Base-by-base conservation (phyloP, 2,797 vertebrate species). In the Cichlasoma orientale region DNA sequence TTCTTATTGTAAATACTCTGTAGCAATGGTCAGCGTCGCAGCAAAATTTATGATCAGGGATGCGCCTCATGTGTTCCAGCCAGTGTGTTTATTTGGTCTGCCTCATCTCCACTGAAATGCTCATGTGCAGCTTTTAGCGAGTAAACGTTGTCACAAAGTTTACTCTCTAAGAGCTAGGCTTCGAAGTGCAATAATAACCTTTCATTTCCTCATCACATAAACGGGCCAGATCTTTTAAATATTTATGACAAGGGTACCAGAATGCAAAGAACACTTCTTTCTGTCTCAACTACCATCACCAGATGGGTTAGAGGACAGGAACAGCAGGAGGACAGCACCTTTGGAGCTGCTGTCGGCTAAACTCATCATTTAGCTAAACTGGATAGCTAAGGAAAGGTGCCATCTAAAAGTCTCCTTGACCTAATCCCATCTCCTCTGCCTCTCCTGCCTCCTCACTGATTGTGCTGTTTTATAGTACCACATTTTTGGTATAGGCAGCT, bases 101-200 rank as follows among this genome's bases (percentile, higher is more conserved):
- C 3, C 9, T 72, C 44, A 66, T 61, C 33, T 70, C 11, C 38
- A 33, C 41, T 63, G 19, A 36, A 74, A 61, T 44, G 38, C 52
- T 68, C 4, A 44, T 56, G 44, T 63, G 74, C 68, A 77, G 53
- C 50, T 84, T 29, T 68, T 29, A 50, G 25, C 57, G 16, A 74
- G 14, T 74, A 23, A 61, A 68, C 50, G 61, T 33, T 31, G 83
- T 56, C 63, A 54, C 19, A 80, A 13, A 56, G 44, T 59, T 44
- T 25, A 27, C 38, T 63, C 59, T 8, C 38, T 63, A 63, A 63
- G 44, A 44, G 70, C 76, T 55, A 63, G 33, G 75, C 9, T 80
- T 83, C n/a, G 5, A 89, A 69, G 87, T 87, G 91, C 89, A 92
- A 92, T 92, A 92, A 90, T 77, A 44, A 59, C 1, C 13, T 77